Evolutionary conservation across 2,113 vertebrate species (phyloP).

Genomic region (Henicopernis longicauda): DNA sequence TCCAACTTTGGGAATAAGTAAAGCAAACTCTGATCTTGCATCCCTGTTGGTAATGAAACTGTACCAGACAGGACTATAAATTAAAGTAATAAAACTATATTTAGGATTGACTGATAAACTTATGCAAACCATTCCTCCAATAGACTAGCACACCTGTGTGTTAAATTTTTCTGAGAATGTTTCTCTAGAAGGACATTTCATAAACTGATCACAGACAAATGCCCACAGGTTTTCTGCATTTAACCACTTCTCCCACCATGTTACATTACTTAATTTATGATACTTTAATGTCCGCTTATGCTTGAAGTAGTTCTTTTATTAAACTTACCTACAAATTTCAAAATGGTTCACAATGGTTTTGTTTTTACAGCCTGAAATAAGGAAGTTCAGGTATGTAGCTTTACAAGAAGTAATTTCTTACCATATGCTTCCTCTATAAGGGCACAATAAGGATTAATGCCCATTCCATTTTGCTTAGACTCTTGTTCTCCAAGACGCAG

Average conservation of each 20-base stretch:
- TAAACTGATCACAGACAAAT: background rate
- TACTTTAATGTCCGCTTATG: background rate
- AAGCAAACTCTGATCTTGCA: background rate
- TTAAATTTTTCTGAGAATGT: background rate
- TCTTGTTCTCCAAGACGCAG: slow-evolving; percentile 88
- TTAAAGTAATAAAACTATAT: background rate
- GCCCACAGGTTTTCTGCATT: background rate
- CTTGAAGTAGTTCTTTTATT: background rate
- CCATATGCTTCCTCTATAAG: slow-evolving; percentile 90
- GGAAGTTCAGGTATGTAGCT: background rate
- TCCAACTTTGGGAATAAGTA: background rate
- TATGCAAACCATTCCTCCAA: background rate
- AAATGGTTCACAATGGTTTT: background rate
- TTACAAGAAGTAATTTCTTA: slow-evolving; percentile 50
- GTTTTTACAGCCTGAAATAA: background rate
- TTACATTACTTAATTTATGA: background rate
- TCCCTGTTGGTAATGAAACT: background rate
- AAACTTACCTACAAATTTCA: background rate
- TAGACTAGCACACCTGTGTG: background rate
- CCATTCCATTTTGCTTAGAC: slow-evolving; percentile 82
- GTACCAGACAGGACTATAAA: background rate
- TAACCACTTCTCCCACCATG: background rate
- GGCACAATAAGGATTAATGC: slow-evolving; percentile 87
- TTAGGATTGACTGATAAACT: background rate
- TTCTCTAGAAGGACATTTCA: background rate